Evolutionary conservation across 2,797 vertebrate species (phyloP).

Genomic region (Neopelma chrysocephalum): DNA sequence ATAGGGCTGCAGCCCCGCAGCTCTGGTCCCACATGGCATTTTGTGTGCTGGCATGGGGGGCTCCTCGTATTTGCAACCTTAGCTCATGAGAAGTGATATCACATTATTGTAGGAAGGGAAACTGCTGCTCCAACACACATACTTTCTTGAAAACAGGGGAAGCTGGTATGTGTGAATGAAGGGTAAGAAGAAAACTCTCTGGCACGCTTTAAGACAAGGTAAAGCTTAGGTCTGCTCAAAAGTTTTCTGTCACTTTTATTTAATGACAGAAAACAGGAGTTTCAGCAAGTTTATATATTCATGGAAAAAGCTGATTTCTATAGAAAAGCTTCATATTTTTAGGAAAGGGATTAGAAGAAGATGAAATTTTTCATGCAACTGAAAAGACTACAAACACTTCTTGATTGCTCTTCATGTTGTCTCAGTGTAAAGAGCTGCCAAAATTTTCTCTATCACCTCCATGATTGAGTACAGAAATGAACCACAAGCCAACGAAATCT

Average conservation of each 20-base stretch:
- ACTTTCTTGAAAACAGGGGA: not conserved
- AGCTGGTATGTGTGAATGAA: not conserved
- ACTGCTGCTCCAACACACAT: rapidly evolving
- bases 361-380: conserved; percentile 2
- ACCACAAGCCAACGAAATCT: conserved; percentile 13
- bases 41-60: not conserved
- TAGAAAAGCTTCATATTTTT: not conserved
- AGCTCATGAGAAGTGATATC: not conserved
- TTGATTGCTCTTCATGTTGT: conserved; percentile 21
- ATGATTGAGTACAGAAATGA: conserved; percentile 23
- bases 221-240: not conserved
- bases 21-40: not conserved
- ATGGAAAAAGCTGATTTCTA: not conserved
- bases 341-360: not conserved
- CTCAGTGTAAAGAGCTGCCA: conserved; percentile 30
- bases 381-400: conserved; percentile 22
- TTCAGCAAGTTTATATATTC: not conserved
- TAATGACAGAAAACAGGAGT: not conserved
- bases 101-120: not conserved
- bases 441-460: conserved; percentile 37
- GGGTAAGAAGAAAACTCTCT: not conserved
- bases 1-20: not conserved
- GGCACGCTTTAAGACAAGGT: not conserved
- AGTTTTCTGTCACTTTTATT: not conserved
- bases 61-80: not conserved